Evolutionary conservation across 1,140 invertebrate genomes (phyloP), one percentile per base, ranked within the genome.

Genomic region (Acromyrmex echinatior): DNA sequence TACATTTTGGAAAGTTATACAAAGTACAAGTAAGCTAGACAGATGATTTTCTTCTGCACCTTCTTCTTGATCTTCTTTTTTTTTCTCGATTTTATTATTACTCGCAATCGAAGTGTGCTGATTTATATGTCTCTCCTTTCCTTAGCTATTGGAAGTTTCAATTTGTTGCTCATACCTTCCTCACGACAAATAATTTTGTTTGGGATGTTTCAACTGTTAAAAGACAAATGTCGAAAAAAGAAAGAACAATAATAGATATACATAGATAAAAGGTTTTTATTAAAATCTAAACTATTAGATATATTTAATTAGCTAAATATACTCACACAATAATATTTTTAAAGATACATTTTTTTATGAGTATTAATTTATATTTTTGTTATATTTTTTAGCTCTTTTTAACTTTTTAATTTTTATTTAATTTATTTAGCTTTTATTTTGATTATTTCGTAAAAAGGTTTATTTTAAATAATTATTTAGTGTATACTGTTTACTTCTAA

Each of bases 91-190:
- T 28, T 60, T 16, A 53, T 70, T 66, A 12, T 78, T 85, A 76
- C 35, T 9, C 4, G 1, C 4, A 9, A 49, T 45, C 35, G 35
- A 56, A 16, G 21, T 4, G 0, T 16, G 39, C 7, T 76, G 81
- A 86, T 89, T 89, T 89, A 86, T 89, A n/a, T 10, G 6, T 49
- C 53, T 60, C 9, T 39, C n/a, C 16, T 18, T 65, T 73, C 18
- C 21, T 18, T 60, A 53, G 2, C 10, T 49, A 18, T 18, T 39
- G 12, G 9, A 62, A 85, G 16, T n/a, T 89, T 79, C 51, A 51
- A 86, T 86, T 66, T 39, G 10, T 62, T 49, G 18, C 1, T 58
- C 18, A 31, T 3, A n/a, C n/a, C n/a, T 74, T 74, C 10, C 1
- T 16, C 1, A 31, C 4, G 28, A 18, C 56, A n/a, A 1, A 62